Base-by-base conservation (phyloP, 2,797 vertebrate genomes). In the Lateolabrax maculatus region DNA sequence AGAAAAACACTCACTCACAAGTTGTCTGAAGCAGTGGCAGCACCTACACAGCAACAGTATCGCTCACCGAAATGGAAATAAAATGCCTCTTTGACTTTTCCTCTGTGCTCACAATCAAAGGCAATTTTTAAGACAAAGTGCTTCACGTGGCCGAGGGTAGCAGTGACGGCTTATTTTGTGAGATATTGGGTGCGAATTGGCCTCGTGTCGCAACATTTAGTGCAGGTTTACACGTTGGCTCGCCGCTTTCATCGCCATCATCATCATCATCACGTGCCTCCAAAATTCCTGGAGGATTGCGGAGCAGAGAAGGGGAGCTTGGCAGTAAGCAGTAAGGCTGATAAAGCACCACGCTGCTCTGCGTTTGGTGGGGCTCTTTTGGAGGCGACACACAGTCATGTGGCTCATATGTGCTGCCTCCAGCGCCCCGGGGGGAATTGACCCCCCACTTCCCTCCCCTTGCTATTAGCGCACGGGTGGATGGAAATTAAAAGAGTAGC, bases 401-500 rank as follows among this genome's bases (percentile, higher is more conserved):
- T 86, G 89, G 82, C 91, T 92, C 89, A 89, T 92, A 89, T 90
- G 90, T 65, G 84, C 76, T 84, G 90, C 84, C 82, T 86, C 79
- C 75, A 66, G 75, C 9, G 18, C 71, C 89, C 71, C 23, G 0
- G 41, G 87, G n/a, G 85, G 89, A 86, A 80, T 87, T 79, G 82
- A 82, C 86, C 75, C 51, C 75, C 19, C 19, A 2, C 68, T 53
- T 52, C 34, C 27, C 65, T 56, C 49, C 69, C 31, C 58, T n/a
- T 82, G 81, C 76, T 75, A 86, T 89, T 91, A 90, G 79, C 8
- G 76, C 49, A 51, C 61, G 73, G 60, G 56, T 67, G 87, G 85
- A 71, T 87, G 88, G 87, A 89, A 92, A 93, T 90, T 82, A 89
- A 92, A 90, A 91, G 82, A 89, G 85, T 83, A 43, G 86, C 84